Conservation (phyloP, 2,797 vertebrate genomes). For the Dipus sagitta region DNA sequence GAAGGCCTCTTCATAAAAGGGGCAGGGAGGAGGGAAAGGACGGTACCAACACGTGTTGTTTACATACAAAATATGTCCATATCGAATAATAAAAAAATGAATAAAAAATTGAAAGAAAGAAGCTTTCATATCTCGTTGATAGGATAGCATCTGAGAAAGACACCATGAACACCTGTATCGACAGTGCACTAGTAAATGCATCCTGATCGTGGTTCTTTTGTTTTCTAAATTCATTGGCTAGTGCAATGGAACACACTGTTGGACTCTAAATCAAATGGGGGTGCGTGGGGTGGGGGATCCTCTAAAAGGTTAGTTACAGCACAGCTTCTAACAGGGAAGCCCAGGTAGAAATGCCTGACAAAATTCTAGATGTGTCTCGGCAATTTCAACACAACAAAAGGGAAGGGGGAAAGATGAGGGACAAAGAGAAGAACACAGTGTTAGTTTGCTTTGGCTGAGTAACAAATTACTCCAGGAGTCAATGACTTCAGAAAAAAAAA, state of each 20-base stretch:
- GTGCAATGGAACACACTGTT: constrained; percentile 16
- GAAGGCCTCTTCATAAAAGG: too few relatives aligned
- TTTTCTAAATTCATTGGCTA: constrained; percentile 72
- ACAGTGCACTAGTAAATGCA: constrained; percentile 12
- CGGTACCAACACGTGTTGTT: too few relatives aligned
- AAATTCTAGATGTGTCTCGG: background rate
- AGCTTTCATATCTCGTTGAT: constrained; percentile 75
- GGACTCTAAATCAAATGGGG: constrained; percentile 68
- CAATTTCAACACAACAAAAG: background rate
- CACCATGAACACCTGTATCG: constrained; percentile 67
- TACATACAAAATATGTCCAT: too few relatives aligned
- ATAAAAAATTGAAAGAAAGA: constrained; percentile 16
- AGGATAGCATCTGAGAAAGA: constrained; percentile 73
- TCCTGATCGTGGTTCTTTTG: constrained; percentile 39
- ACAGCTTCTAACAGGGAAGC: constrained; percentile 57
- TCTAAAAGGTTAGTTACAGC: constrained; percentile 55
- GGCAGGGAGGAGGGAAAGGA: too few relatives aligned
- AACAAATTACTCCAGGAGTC: background rate
- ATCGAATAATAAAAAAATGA: too few relatives aligned
- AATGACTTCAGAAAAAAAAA: background rate
- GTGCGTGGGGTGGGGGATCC: background rate
- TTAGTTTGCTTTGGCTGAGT: background rate
- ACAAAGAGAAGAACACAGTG: background rate
- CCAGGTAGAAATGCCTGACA: constrained; percentile 15
- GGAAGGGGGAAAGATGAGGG: fast-evolving